A percentile compares a stretch with the other conserved stretches of the same genome.
phyloP scores from a whole-genome alignment of 2,888 invertebrate genomes.

The Agrotis clavis region DNA sequence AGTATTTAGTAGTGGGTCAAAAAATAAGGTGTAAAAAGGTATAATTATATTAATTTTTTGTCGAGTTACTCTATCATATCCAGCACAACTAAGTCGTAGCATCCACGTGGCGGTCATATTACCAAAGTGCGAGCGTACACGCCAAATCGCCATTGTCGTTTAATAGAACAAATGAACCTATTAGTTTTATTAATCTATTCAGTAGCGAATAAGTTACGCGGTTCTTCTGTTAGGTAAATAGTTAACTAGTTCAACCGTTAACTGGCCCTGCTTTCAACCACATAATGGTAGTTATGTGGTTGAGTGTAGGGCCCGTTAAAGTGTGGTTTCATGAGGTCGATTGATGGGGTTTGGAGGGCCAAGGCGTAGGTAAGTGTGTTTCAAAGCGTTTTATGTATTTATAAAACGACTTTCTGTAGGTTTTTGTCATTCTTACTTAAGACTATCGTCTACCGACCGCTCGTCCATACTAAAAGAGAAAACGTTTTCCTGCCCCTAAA shows the following conservation, averaged over 20 bases:
- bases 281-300: not conserved
- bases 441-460: no score
- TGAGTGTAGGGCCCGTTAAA: not conserved
- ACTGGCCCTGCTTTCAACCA: no score
- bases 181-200: constrained; percentile 57
- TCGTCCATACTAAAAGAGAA: no score
- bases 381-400: not conserved
- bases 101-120: constrained; percentile 38
- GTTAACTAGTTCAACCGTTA: constrained; percentile 7
- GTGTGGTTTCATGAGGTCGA: not conserved
- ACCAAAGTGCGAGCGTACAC: constrained; percentile 47
- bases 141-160: constrained; percentile 60
- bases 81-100: constrained; percentile 8
- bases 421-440: not conserved
- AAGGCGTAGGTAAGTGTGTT: no score
- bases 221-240: constrained; percentile 31
- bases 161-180: constrained; percentile 54
- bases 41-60: no score
- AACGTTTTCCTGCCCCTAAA: no score
- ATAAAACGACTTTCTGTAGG: not conserved
- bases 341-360: not conserved
- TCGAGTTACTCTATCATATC: constrained; percentile 6
- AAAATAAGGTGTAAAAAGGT: no score
- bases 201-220: constrained; percentile 34
- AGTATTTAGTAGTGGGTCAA: no score